A percentile compares a stretch with the other conserved stretches of the same genome.
Evolutionary conservation across 1,140 invertebrate genomes (phyloP).

Genomic region (Drosophila sproati): DNA sequence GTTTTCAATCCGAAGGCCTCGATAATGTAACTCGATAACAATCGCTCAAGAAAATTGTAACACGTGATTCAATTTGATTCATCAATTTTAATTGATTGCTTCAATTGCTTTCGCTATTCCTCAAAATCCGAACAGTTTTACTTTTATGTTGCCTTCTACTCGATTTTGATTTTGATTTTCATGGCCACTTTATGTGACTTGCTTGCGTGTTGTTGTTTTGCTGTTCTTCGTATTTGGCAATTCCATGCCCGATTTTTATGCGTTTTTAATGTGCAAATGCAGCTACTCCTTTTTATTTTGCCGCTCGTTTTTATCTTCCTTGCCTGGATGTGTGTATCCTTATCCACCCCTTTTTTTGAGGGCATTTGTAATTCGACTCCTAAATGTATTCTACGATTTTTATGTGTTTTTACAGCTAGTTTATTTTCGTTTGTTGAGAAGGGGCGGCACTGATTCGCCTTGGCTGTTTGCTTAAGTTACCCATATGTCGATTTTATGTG

Average conservation of each 20-base stretch:
- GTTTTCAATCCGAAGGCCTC: conserved; percentile 3
- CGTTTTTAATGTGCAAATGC: conserved; percentile 74
- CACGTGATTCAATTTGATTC: conserved; percentile 79
- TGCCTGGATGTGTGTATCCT: background rate
- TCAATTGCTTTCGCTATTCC: conserved; percentile 60
- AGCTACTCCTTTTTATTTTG: conserved; percentile 68
- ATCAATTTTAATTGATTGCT: conserved; percentile 81
- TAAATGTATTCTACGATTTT: conserved; percentile 75
- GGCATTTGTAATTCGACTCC: conserved; percentile 58
- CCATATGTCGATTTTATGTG: conserved; percentile 35
- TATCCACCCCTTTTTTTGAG: conserved; percentile 40
- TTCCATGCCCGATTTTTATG: conserved; percentile 69
- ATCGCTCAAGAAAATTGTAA: conserved; percentile 58
- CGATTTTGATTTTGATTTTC: conserved; percentile 38
- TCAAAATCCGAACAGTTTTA: conserved; percentile 19
- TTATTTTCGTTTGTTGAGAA: conserved; percentile 37
- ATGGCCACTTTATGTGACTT: conserved; percentile 67
- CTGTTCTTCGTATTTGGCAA: conserved; percentile 44
- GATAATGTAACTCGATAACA: conserved; percentile 49
- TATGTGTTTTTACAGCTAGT: conserved; percentile 62
- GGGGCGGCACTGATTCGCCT: conserved; percentile 8
- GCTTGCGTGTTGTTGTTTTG: conserved; percentile 17
- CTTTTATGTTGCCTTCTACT: conserved; percentile 29
- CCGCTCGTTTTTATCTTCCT: conserved; percentile 9
- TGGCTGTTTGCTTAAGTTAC: conserved; percentile 11